Evolutionary conservation across 2,797 vertebrate species (phyloP).

Genomic region (Intellagama lesueurii): DNA sequence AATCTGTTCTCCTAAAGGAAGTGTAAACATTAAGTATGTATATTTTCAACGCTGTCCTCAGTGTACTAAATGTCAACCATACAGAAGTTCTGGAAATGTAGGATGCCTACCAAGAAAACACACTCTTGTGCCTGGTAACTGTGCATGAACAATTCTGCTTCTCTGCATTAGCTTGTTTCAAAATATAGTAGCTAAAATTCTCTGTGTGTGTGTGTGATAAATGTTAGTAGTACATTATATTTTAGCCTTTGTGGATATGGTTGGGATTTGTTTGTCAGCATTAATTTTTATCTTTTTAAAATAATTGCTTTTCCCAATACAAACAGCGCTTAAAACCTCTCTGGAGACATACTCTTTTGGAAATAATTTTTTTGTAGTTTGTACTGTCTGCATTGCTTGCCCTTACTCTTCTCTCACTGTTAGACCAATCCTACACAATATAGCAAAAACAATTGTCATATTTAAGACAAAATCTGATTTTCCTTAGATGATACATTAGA

Average conservation of each 20-base stretch:
- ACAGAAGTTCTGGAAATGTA: neutral
- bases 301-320: neutral
- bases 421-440: conserved; percentile 8
- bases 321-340: neutral
- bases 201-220: neutral
- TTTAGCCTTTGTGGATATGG: neutral
- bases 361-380: neutral
- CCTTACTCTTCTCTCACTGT: neutral
- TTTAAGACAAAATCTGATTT: conserved; percentile 37
- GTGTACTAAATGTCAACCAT: neutral
- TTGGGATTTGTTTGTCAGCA: neutral
- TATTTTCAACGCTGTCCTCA: neutral
- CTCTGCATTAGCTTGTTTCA: neutral
- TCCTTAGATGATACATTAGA: conserved; percentile 25
- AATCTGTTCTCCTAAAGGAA: neutral
- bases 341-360: neutral
- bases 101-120: neutral
- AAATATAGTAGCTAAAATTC: neutral
- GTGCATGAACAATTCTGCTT: neutral
- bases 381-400: neutral
- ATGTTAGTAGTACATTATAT: neutral
- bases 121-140: neutral
- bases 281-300: conserved; percentile 9
- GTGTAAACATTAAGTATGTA: neutral
- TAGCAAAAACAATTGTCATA: neutral